phyloP scores from a whole-genome alignment of 1,140 invertebrate genomes.

The Drosophila ercepeae region DNA sequence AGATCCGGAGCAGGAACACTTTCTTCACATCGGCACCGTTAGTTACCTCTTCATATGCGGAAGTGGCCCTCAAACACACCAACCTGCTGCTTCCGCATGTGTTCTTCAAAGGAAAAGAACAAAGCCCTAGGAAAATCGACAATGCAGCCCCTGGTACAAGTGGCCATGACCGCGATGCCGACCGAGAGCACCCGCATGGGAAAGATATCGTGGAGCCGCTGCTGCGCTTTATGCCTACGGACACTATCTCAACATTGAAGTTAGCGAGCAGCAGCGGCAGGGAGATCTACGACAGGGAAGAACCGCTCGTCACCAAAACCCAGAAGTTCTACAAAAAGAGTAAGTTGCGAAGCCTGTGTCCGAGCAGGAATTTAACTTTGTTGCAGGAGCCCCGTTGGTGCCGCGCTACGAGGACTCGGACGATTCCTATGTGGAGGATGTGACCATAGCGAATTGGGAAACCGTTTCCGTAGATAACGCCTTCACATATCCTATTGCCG shows the following conservation, averaged over 20 bases:
- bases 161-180: no score
- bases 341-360: slow-evolving; percentile 18
- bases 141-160: no score
- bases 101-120: neutral
- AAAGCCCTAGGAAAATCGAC: neutral
- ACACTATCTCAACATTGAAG: neutral
- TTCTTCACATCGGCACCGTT: neutral
- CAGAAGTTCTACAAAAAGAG: slow-evolving; percentile 56
- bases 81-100: neutral
- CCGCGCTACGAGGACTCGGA: slow-evolving; percentile 34
- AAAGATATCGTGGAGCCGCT: neutral
- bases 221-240: neutral
- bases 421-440: slow-evolving; percentile 16
- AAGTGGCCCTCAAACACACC: neutral
- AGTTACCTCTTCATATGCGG: neutral
- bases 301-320: slow-evolving; percentile 49
- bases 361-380: neutral
- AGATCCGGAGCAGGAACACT: neutral
- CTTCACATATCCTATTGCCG: no score
- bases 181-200: no score
- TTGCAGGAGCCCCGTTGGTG: slow-evolving; percentile 13
- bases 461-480: neutral
- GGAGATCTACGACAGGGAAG: slow-evolving; percentile 36
- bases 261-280: neutral
- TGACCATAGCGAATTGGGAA: neutral